Evolutionary conservation across 2,888 invertebrate species (phyloP).

Genomic region (Xestoiulus laeticollis): DNA sequence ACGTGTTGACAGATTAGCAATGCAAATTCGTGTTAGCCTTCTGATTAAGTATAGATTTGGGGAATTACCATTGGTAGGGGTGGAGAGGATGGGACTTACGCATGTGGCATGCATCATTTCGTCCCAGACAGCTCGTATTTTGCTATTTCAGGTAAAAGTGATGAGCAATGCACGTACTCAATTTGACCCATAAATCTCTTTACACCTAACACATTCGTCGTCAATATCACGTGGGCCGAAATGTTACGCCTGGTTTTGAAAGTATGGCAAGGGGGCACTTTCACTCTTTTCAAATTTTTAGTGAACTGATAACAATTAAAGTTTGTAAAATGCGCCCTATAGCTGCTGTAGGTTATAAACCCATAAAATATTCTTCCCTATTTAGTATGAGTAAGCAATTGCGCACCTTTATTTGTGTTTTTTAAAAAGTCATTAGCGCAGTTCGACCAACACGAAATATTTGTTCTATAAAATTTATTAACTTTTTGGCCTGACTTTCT

Average conservation of each 20-base stretch:
- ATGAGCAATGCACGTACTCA: conserved; percentile 8
- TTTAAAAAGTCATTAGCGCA: background rate
- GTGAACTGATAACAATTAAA: background rate
- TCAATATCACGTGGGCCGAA: background rate
- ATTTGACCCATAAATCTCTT: conserved; percentile 34
- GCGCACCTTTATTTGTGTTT: background rate
- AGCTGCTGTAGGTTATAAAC: background rate
- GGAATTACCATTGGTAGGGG: background rate
- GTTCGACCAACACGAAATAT: background rate
- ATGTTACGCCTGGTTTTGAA: background rate
- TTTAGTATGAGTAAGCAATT: background rate
- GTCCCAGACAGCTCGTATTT: background rate
- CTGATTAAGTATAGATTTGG: background rate
- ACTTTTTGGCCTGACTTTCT: background rate
- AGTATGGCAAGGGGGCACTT: conserved; percentile 37
- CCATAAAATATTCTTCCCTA: background rate
- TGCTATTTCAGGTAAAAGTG: background rate
- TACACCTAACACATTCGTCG: background rate
- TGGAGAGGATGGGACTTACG: background rate
- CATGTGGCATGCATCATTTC: background rate
- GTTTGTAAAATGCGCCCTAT: background rate
- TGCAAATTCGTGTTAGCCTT: background rate
- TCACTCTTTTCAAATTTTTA: background rate
- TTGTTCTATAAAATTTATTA: background rate
- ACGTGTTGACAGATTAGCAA: background rate